phyloP scores from a whole-genome alignment of 2,797 vertebrate genomes.

The Phyllotis vaccarum region DNA sequence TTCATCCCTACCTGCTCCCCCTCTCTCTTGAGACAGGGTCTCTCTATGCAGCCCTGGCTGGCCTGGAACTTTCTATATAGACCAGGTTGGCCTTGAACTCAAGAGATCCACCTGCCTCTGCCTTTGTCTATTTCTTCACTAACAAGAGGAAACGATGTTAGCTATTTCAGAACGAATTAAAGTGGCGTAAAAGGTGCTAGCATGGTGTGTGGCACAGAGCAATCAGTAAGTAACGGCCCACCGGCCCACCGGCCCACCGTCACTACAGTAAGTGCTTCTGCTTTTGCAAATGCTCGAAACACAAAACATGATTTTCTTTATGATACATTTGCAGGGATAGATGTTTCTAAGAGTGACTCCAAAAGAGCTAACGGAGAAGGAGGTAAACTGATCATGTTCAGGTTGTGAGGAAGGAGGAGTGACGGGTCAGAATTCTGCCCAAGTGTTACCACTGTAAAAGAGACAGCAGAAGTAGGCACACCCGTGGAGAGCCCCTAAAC shows the following conservation, averaged over 20 bases:
- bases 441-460: constrained; percentile 14
- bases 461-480: constrained; percentile 2
- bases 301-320: background rate
- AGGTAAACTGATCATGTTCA: background rate
- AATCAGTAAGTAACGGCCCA: background rate
- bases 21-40: background rate
- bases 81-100: background rate
- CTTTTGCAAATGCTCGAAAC: background rate
- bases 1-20: too few relatives aligned
- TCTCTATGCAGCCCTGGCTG: background rate
- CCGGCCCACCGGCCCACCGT: too few relatives aligned
- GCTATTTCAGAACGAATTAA: constrained; percentile 12
- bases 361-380: constrained; percentile 13
- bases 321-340: background rate
- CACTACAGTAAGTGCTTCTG: background rate
- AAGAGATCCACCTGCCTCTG: background rate
- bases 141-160: background rate
- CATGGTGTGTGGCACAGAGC: background rate
- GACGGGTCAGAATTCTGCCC: constrained; percentile 10
- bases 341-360: background rate
- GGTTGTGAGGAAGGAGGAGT: constrained; percentile 9
- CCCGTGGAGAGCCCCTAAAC: constrained; percentile 1
- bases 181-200: background rate
- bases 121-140: background rate
- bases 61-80: background rate